Percentiles rank a stretch among this genome's conserved stretches.
phyloP scores from a whole-genome alignment of 2,797 vertebrate genomes.

The Orientallactaga sibirica region DNA sequence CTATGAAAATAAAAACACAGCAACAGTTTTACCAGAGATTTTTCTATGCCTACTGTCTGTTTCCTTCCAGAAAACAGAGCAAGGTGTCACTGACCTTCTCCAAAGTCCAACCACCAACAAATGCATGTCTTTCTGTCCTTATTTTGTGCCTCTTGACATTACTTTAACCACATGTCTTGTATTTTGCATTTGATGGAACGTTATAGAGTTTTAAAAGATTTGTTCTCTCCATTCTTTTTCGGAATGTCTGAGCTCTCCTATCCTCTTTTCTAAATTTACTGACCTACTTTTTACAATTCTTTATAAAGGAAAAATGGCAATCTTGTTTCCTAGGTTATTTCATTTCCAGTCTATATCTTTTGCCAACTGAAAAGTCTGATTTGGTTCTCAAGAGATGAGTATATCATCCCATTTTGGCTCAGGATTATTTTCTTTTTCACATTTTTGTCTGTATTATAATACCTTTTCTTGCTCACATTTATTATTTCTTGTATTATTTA shows the following conservation, averaged over 20 bases:
- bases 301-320: slow-evolving; percentile 66
- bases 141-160: slow-evolving; percentile 35
- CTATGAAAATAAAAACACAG: slow-evolving; percentile 41
- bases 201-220: slow-evolving; percentile 69
- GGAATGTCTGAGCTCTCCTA: slow-evolving; percentile 52
- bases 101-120: background rate
- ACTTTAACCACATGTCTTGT: slow-evolving; percentile 53
- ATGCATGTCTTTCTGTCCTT: slow-evolving; percentile 41
- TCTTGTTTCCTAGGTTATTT: slow-evolving; percentile 48
- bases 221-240: slow-evolving; percentile 70
- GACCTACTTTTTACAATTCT: slow-evolving; percentile 74
- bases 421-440: background rate
- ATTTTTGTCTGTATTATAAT: background rate
- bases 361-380: background rate
- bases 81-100: background rate
- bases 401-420: background rate
- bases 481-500: slow-evolving; percentile 23
- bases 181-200: slow-evolving; percentile 56
- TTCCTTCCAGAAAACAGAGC: background rate
- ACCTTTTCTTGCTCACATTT: background rate
- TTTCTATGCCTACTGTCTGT: background rate
- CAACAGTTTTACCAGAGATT: slow-evolving; percentile 1
- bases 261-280: slow-evolving; percentile 70
- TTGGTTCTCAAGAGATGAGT: slow-evolving; percentile 16
- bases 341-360: slow-evolving; percentile 52